Percentiles rank a stretch among this genome's conserved stretches.
phyloP scores from a whole-genome alignment of 2,113 vertebrate genomes.

The Cololabis saira region DNA sequence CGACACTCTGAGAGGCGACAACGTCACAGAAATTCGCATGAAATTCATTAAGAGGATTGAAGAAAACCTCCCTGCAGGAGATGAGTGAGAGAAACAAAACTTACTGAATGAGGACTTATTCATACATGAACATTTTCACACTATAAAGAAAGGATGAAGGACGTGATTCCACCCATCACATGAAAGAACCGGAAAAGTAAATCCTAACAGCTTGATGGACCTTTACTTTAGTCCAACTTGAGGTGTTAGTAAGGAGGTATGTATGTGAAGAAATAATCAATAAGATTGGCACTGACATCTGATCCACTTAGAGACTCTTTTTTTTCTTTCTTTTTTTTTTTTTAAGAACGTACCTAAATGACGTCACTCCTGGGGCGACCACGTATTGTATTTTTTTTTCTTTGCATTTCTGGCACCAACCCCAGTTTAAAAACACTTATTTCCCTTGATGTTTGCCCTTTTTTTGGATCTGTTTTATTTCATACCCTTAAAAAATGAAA shows the following conservation, averaged over 20 bases:
- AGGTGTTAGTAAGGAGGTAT: neutral
- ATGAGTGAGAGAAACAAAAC: constrained; percentile 83
- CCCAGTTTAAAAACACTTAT: constrained; percentile 5
- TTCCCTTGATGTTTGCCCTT: neutral
- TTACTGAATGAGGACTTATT: constrained; percentile 5
- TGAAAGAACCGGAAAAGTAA: too few species aligned
- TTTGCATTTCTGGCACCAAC: too few species aligned
- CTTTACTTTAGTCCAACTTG: constrained; percentile 5
- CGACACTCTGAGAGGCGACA: constrained; percentile 95
- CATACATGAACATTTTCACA: constrained; percentile 12
- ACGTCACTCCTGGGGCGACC: too few species aligned
- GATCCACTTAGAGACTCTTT: neutral
- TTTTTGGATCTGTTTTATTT: constrained; percentile 19
- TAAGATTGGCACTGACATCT: too few species aligned
- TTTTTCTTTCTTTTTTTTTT: neutral
- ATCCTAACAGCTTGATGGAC: neutral
- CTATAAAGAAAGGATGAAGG: constrained; percentile 18
- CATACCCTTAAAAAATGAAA: constrained; percentile 12
- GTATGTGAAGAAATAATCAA: too few species aligned
- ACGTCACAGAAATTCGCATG: constrained; percentile 97
- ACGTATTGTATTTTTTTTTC: neutral
- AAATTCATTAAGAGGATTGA: constrained; percentile 98
- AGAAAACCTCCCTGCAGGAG: constrained; percentile 96
- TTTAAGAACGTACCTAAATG: too few species aligned
- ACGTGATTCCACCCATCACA: neutral